Base-by-base conservation (phyloP, 2,888 invertebrate species). In the Aspidapion aeneum region DNA sequence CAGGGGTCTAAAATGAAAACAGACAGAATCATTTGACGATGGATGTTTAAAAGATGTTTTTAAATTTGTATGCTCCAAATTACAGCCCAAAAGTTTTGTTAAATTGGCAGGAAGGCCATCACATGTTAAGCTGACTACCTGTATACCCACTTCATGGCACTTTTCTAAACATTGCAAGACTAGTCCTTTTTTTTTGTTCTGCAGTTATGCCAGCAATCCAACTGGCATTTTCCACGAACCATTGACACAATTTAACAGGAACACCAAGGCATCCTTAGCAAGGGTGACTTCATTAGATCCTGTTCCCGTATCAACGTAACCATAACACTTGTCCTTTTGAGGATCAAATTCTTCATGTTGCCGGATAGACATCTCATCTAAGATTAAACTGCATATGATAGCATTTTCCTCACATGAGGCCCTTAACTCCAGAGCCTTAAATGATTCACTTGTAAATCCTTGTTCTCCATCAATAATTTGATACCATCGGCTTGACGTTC, bases 341-440 rank as follows among this genome's bases (percentile, higher is more conserved):
- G 49, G 49, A 9, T 12, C 16, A 9, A 9, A 48, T 16, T 48
- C 49, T 48, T 48, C 49, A 48, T 48, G 16, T 16, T 48, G 49
- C 16, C 49, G 49, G 16, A 48, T 48, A 12, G 49, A n/a, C 61
- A 63, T 63, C 20, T 64, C 62, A 55, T 64, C 62, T 18, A 63
- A 55, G 19, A 61, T 55, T 1, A 64, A 18, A 16, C 58, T 18
- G 21, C 64, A 63, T 52, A 63, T 55, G 18, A 60, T 35, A 16
- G 19, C 49, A 12, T 54, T 18, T n/a, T 17, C 21, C 1, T 49
- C 51, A 9, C 1, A 21, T 12, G 51, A 54, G 21, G 20, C 22
- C 52, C 57, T 63, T 18, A 60, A 52, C 1, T 52, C 51, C 2
- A 61, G 55, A 1, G 61, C 58, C 9, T 61, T 19, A 49, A 61